Conservation (phyloP, 2,797 vertebrate genomes). For the Enteromius paludinosus region DNA sequence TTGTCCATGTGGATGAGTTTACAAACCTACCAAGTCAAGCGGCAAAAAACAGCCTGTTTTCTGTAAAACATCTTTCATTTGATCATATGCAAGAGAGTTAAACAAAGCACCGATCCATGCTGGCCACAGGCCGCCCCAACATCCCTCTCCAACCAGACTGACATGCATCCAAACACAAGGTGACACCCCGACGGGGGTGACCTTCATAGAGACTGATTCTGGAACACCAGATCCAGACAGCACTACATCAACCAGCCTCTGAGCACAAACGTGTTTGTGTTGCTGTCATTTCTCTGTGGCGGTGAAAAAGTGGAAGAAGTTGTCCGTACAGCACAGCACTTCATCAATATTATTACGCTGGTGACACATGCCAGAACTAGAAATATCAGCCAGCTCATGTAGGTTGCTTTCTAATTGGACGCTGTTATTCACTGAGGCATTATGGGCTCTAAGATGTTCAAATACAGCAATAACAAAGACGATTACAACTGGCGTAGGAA, state of each 20-base stretch:
- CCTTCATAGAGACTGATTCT: constrained; percentile 42
- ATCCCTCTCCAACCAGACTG: constrained; percentile 34
- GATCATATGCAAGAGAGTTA: constrained; percentile 4
- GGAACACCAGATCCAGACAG: constrained; percentile 26
- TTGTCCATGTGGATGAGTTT: neutral
- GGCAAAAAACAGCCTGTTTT: neutral
- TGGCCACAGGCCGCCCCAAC: neutral
- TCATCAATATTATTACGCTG: constrained; percentile 17
- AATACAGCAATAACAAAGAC: neutral
- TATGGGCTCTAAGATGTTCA: neutral
- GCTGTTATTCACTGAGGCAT: neutral
- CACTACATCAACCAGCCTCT: neutral
- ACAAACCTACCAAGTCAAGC: neutral
- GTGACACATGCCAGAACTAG: constrained; percentile 17
- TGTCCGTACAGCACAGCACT: neutral
- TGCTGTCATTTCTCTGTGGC: constrained; percentile 10
- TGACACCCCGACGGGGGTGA: constrained; percentile 40
- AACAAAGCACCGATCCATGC: neutral
- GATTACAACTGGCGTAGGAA: neutral
- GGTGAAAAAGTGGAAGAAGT: neutral
- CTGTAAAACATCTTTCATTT: neutral
- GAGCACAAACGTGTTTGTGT: constrained; percentile 5
- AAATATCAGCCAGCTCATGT: constrained; percentile 13
- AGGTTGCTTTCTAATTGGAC: constrained; percentile 20
- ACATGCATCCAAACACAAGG: constrained; percentile 43